Evolutionary conservation across 2,113 vertebrate species (phyloP), one percentile per base, ranked within the genome.

Genomic region (Eonycteris spelaea): DNA sequence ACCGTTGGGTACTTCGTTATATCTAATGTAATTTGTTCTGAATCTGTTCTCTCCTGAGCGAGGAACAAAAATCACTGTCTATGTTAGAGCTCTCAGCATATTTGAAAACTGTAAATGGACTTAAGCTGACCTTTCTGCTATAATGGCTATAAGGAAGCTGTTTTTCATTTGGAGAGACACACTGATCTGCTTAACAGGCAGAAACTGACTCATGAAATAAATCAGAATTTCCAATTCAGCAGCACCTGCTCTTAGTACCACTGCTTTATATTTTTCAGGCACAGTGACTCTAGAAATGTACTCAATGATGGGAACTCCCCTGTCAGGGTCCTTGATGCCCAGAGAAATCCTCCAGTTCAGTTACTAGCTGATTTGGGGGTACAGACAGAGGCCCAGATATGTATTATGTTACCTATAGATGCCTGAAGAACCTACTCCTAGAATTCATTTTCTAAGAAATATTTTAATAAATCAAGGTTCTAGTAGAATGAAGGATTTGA

Each of bases 221-320:
- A 86, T 94, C 51, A 73, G 79, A 90, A 75, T 94, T 96, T 90
- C 78, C 68, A 90, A 53, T 26, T 77, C 5, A 4, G 59, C 26
- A 38, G 30, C 55, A 77, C 18, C 2, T 0, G 21, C 24, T 77
- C 28, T 75, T 65, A 78, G 51, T 55, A 35, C 43, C 51, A 19
- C 26, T 48, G 55, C 30, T 79, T 95, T 90, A 9, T 16, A 65
- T 18, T n/a, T 91, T 96, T 96, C 57, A 73, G 67, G n/a, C 48
- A 93, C 51, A 24, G 48, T 94, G 77, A 89, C 77, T 93, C 57
- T 51, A 82, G 57, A 95, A 93, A 65, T 48, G 38, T 65, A 57
- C 3, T 26, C 24, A 48, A 5, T 7, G 1, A 53, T 74, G n/a
- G 30, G 30, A 43, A 30, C 7, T 96, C 43, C 92, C 77, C 79